These are phyloP conservation scores for Bombus cullumanus DNA, from an alignment of 1,140 invertebrate genomes.

Conservation along the genomic window DNA sequence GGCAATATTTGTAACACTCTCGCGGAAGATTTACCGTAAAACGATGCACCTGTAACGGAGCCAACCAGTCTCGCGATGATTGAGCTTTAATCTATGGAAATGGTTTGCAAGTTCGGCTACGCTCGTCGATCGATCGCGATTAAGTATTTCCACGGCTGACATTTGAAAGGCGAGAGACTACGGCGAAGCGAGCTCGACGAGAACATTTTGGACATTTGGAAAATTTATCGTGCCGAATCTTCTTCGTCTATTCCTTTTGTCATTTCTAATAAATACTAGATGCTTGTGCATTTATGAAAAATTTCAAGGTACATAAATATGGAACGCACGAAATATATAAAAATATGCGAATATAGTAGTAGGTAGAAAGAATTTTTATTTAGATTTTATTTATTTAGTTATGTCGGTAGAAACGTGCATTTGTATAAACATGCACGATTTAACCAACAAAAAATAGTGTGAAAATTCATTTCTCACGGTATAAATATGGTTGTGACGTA, in stretches of 20 bases:
- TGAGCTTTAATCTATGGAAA: constrained; percentile 42
- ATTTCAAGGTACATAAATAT: background rate
- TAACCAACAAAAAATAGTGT: too few relatives aligned
- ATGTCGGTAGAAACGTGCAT: too few relatives aligned
- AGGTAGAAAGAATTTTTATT: too few relatives aligned
- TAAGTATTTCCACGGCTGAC: background rate
- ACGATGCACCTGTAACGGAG: constrained; percentile 49
- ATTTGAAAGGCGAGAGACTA: background rate
- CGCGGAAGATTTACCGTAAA: constrained; percentile 58
- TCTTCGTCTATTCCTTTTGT: background rate
- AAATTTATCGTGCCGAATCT: background rate
- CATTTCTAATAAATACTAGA: background rate
- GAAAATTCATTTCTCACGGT: too few relatives aligned
- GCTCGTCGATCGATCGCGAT: constrained; percentile 25
- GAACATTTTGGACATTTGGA: background rate
- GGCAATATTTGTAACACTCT: constrained; percentile 64
- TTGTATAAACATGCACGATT: too few relatives aligned
- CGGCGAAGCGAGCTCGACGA: background rate
- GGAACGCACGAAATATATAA: too few relatives aligned
- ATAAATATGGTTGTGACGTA: too few relatives aligned
- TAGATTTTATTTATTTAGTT: too few relatives aligned
- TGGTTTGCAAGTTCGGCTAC: constrained; percentile 10
- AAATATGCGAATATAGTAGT: too few relatives aligned
- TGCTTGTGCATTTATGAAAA: background rate
- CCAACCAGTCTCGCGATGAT: background rate